A percentile compares a stretch with the other conserved stretches of the same genome.
phyloP scores from a whole-genome alignment of 2,888 invertebrate genomes.

The Lasioglossum leucozonium region DNA sequence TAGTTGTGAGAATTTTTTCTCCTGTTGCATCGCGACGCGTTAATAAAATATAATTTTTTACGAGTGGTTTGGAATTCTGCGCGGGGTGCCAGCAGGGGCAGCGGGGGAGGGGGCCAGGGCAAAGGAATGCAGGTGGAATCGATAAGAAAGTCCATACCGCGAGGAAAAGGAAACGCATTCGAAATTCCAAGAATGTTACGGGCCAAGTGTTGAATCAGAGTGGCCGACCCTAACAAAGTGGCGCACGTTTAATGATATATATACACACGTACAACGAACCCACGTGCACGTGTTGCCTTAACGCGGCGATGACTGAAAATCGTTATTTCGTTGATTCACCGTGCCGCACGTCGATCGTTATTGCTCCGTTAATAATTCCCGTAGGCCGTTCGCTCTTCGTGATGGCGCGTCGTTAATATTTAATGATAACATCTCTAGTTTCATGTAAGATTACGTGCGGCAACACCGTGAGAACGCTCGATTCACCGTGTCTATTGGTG shows the following conservation, averaged over 20 bases:
- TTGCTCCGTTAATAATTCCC: constrained; percentile 73
- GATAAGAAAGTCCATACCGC: neutral
- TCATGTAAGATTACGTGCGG: constrained; percentile 63
- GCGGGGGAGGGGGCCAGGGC: no score
- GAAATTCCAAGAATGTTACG: constrained; percentile 23
- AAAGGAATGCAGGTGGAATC: neutral
- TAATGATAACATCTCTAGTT: constrained; percentile 62
- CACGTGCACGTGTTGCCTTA: constrained; percentile 70
- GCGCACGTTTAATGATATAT: constrained; percentile 55
- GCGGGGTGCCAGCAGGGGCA: neutral
- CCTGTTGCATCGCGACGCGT: neutral
- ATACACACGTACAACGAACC: constrained; percentile 72
- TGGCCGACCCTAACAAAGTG: constrained; percentile 43
- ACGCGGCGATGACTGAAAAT: constrained; percentile 79
- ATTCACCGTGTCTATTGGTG: constrained; percentile 50
- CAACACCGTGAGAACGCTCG: constrained; percentile 37
- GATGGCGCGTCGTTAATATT: constrained; percentile 70
- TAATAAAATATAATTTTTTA: neutral
- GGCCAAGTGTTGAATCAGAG: constrained; percentile 32
- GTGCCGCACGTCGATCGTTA: constrained; percentile 71
- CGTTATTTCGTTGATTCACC: constrained; percentile 79
- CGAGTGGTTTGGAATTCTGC: neutral
- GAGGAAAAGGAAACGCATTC: constrained; percentile 16
- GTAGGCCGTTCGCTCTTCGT: constrained; percentile 67
- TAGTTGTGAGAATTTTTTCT: neutral